Evolutionary conservation across 2,797 vertebrate genomes (phyloP), one percentile per base, ranked within the genome.

Genomic region (Orientallactaga sibirica): DNA sequence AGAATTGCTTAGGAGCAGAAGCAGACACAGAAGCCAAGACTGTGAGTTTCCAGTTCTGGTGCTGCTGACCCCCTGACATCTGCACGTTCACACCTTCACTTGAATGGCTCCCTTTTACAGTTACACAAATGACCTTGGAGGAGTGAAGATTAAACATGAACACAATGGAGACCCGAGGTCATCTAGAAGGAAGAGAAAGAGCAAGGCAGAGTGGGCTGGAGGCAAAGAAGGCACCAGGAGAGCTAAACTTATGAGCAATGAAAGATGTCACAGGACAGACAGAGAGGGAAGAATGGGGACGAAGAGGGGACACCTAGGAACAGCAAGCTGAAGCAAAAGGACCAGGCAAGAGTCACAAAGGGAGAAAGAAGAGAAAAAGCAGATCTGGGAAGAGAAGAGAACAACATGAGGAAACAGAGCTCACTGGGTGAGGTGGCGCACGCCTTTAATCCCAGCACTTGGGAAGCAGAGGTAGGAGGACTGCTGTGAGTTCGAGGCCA

Each of bases 71-170:
- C 27, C 18, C 24, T 70, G 24, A 76, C 0, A 0, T 61, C 58
- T 43, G 62, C 76, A 25, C 64, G 68, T 91, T 93, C 62, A 75
- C 29, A 48, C 20, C 25, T 88, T 86, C 20, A 37, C 27, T 37
- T 86, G 20, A 79, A 20, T 81, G 15, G 33, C 81, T 90, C 84
- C 88, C 19, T 94, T 94, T 89, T 25, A 61, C 7, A 82, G 29
- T 33, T 33, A 64, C 86, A 79, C 29, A 43, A 52, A 78, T 78
- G 71, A 79, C 76, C 29, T 78, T 68, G 52, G 52, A 95, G 82
- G 62, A 67, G 62, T 52, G 61, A 41, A 41, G 25, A 76, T 82
- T 71, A 61, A 84, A 90, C 85, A 79, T 12, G 67, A 78, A 14
- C n/a, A 83, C 92, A n/a, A 67, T 78, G 55, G 12, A 22, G 27